Evolutionary conservation across 2,888 invertebrate genomes (phyloP), one percentile per base, ranked within the genome.

Genomic region (Drosophila gaucha): DNA sequence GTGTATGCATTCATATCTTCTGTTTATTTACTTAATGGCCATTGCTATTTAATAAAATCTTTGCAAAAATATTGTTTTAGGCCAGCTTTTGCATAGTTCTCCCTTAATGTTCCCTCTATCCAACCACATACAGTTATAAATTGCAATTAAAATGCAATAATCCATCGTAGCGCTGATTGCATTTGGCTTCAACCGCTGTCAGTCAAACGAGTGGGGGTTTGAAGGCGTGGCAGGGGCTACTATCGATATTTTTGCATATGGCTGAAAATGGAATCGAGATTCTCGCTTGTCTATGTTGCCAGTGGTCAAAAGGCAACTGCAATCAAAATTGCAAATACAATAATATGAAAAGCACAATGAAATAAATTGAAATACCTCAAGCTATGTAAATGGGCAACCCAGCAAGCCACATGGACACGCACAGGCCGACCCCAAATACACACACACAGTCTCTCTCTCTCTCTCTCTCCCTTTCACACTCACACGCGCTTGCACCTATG

Each of bases 341-440:
- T 84, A 84, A 88, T 84, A 84, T 88, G 86, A 86, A 86, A 83
- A 83, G 84, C 86, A 88, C 84, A 88, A 88, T 88, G 86, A 88
- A 88, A 84, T 84, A 88, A 84, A 84, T 86, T 83, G 88, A 83
- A 84, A 84, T 84, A 88, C 84, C 88, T 78, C 78, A 83, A 84
- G 88, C 80, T 74, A 80, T 86, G 88, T 86, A 88, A 88, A 83
- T 83, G 80, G 78, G 64, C 68, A 67, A 41, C 52, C 44, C 41
- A 24, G 39, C 26, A 14, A 55, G 49, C 43, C 36, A 41, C 68
- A 67, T 39, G 49, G 39, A 46, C 51, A 86, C 69, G 54, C 83
- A 67, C 65, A 41, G 31, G 26, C 46, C 55, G 74, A 67, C 65
- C 71, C 56, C 64, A 14, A 14, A 41, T 39, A 24, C 62, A 6